Evolutionary conservation across 2,113 vertebrate species (phyloP).

Genomic region (Cyrtonyx montezumae): DNA sequence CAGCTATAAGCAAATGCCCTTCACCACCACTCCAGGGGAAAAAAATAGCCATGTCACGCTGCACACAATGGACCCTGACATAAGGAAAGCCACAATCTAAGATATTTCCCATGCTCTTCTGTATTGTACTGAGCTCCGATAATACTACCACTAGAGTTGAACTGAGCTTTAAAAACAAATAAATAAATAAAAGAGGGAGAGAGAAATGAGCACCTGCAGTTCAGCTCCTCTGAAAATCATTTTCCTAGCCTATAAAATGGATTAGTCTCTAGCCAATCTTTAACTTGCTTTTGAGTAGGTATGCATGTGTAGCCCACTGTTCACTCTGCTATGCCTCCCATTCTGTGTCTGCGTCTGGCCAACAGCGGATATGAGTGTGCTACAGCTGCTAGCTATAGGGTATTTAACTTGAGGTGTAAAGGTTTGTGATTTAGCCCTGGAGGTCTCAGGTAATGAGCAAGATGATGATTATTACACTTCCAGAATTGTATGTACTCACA

Average conservation of each 20-base stretch:
- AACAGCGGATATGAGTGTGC: slow-evolving; percentile 44
- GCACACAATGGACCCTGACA: background rate
- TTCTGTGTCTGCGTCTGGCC: slow-evolving; percentile 33
- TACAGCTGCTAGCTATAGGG: slow-evolving; percentile 52
- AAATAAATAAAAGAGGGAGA: background rate
- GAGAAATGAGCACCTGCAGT: slow-evolving; percentile 44
- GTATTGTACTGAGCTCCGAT: background rate
- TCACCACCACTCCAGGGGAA: background rate
- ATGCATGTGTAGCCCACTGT: background rate
- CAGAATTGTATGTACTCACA: background rate
- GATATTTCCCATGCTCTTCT: background rate
- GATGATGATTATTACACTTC: slow-evolving; percentile 41
- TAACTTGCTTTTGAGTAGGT: slow-evolving; percentile 32
- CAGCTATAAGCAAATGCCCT: background rate
- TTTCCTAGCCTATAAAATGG: slow-evolving; percentile 58
- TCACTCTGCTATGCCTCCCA: background rate
- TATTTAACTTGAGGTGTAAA: slow-evolving; percentile 47
- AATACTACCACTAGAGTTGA: background rate
- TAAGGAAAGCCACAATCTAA: background rate
- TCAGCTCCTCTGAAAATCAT: slow-evolving; percentile 54
- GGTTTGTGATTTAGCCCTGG: slow-evolving; percentile 49
- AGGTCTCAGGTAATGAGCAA: slow-evolving; percentile 48
- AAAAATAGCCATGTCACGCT: background rate
- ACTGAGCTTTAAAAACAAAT: background rate
- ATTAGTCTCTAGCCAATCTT: slow-evolving; percentile 63